Conservation (phyloP, 2,888 invertebrate genomes). For the Caenorhabditis panamensis region DNA sequence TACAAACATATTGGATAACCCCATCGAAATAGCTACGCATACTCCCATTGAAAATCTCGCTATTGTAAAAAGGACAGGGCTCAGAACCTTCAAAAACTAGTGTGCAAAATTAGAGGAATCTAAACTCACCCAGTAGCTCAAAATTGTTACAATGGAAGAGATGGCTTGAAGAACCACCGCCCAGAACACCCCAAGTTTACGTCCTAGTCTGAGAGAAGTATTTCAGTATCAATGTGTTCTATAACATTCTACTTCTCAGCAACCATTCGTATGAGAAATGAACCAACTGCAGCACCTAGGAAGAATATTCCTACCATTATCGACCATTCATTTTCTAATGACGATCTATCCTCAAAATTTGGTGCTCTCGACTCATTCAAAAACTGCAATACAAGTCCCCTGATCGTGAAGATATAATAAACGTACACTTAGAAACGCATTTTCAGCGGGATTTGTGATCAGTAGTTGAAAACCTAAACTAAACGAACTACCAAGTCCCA, state of each 20-base stretch:
- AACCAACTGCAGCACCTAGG: slow-evolving; percentile 35
- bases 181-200: slow-evolving; percentile 41
- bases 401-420: too few species aligned
- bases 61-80: slow-evolving; percentile 21
- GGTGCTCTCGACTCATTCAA: slow-evolving; percentile 34
- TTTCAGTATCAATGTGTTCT: not conserved
- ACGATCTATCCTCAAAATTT: not conserved
- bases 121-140: slow-evolving; percentile 39
- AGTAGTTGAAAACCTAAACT: slow-evolving; percentile 54
- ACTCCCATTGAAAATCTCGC: slow-evolving; percentile 48
- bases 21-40: slow-evolving; percentile 42
- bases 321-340: slow-evolving; percentile 54
- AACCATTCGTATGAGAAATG: slow-evolving; percentile 30
- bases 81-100: too few species aligned
- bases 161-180: slow-evolving; percentile 18
- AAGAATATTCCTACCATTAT: slow-evolving; percentile 49
- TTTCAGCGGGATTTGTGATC: slow-evolving; percentile 58
- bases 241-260: slow-evolving; percentile 10
- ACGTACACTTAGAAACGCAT: slow-evolving; percentile 41
- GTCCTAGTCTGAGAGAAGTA: slow-evolving; percentile 31
- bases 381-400: slow-evolving; percentile 40
- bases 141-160: slow-evolving; percentile 30
- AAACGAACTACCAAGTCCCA: slow-evolving; percentile 43
- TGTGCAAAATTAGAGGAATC: too few species aligned
- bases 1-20: slow-evolving; percentile 45